Percentiles rank a stretch among this genome's conserved stretches.
Conservation (phyloP, 2,797 vertebrate genomes). For the Sebastes cheni region DNA sequence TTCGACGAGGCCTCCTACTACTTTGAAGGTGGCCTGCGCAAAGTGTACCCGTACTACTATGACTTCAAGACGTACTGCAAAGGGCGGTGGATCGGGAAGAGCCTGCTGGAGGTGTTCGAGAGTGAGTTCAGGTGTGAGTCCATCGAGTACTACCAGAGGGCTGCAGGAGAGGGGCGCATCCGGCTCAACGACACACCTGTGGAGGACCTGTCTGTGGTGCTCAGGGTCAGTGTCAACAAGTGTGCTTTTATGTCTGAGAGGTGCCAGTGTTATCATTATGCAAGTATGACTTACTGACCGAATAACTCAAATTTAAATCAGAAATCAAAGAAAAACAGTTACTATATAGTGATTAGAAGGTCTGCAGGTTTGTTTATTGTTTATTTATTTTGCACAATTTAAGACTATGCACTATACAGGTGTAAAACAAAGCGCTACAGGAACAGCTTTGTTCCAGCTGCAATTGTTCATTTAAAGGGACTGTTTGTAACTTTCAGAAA, state of each 20-base stretch:
- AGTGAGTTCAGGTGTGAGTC: slow-evolving; percentile 92
- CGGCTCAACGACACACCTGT: slow-evolving; percentile 89
- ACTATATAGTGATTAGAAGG: not conserved
- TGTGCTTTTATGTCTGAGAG: not conserved
- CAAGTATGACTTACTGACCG: not conserved
- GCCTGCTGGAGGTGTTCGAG: slow-evolving; percentile 89
- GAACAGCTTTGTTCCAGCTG: no score
- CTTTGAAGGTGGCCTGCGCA: slow-evolving; percentile 92
- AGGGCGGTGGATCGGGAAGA: slow-evolving; percentile 95
- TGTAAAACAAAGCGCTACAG: no score
- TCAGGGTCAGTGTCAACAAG: slow-evolving; percentile 84
- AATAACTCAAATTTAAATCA: not conserved
- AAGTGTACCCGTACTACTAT: slow-evolving; percentile 93
- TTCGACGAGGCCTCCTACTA: slow-evolving; percentile 94
- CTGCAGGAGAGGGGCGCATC: slow-evolving; percentile 88
- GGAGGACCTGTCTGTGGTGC: slow-evolving; percentile 86
- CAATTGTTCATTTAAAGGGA: no score
- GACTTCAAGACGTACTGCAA: slow-evolving; percentile 97
- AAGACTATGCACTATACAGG: no score
- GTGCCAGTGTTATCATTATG: not conserved
- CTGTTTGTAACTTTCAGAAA: no score
- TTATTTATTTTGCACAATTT: no score
- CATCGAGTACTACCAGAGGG: slow-evolving; percentile 87
- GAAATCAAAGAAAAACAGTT: not conserved
- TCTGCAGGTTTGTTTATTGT: not conserved